phyloP scores from a whole-genome alignment of 1,140 invertebrate genomes.

The Lepidurus arcticus region DNA sequence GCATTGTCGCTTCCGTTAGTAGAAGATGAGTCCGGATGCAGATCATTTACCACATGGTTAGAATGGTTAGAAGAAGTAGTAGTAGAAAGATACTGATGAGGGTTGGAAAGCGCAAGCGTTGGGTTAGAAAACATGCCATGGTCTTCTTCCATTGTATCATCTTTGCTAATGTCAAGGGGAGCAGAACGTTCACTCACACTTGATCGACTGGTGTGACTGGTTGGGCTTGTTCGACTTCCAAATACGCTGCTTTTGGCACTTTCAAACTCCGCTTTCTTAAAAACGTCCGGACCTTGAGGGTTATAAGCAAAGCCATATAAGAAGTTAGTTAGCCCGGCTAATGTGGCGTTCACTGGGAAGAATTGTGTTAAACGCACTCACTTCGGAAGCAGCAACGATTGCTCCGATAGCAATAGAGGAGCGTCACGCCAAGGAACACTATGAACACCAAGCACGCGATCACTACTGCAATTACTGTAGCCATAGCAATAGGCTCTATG shows the following conservation, averaged over 20 bases:
- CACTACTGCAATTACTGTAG: constrained; percentile 54
- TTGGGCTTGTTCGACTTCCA: constrained; percentile 13
- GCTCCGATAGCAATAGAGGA: constrained; percentile 55
- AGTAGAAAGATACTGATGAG: not conserved
- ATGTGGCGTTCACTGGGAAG: not conserved
- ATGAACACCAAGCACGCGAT: constrained; percentile 53
- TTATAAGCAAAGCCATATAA: constrained; percentile 15
- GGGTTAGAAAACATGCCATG: not conserved
- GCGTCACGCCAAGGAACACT: constrained; percentile 52
- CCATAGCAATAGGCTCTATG: constrained; percentile 59
- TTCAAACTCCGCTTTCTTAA: constrained; percentile 4
- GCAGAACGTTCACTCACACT: constrained; percentile 21
- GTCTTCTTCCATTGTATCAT: not conserved
- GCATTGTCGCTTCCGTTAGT: constrained; percentile 8
- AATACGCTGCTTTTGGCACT: constrained; percentile 14
- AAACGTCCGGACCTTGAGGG: constrained; percentile 20
- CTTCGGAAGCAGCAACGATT: constrained; percentile 62
- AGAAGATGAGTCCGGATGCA: not conserved
- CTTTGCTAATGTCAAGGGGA: constrained; percentile 8
- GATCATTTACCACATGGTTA: not conserved
- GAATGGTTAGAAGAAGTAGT: not conserved
- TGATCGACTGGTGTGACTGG: constrained; percentile 18
- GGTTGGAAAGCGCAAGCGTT: not conserved
- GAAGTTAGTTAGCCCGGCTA: constrained; percentile 25
- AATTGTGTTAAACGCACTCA: constrained; percentile 47